Evolutionary conservation across 2,888 invertebrate genomes (phyloP).

Genomic region (Ganaspis brasiliensis): DNA sequence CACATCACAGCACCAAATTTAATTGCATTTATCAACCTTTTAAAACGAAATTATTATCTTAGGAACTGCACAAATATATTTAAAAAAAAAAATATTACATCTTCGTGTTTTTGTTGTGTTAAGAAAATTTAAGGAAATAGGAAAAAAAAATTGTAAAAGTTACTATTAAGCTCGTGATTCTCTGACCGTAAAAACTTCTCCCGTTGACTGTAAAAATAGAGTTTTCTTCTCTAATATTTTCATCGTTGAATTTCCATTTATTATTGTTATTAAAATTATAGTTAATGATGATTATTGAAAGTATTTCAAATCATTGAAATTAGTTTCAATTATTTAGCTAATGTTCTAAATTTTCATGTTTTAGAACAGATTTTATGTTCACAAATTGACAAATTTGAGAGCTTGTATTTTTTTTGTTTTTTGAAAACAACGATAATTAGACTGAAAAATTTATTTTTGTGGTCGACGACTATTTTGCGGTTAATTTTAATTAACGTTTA

Average conservation of each 20-base stretch:
- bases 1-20: background rate
- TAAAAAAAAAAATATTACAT: background rate
- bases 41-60: background rate
- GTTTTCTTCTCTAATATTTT: too few relatives aligned
- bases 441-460: too few relatives aligned
- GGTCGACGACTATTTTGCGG: too few relatives aligned
- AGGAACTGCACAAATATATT: constrained; percentile 13
- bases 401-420: constrained; percentile 13
- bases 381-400: background rate
- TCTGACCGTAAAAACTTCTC: background rate
- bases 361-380: too few relatives aligned
- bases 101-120: background rate
- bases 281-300: too few relatives aligned
- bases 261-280: too few relatives aligned
- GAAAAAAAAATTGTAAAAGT: background rate
- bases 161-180: constrained; percentile 9
- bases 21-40: background rate
- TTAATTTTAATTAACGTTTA: too few relatives aligned
- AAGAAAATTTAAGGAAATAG: background rate
- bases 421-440: too few relatives aligned
- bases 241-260: too few relatives aligned
- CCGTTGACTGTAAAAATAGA: background rate
- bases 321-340: too few relatives aligned
- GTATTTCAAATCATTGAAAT: too few relatives aligned
- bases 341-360: too few relatives aligned